A percentile compares a stretch with the other conserved stretches of the same genome.
These are phyloP conservation scores for Apteryx owenii DNA, from an alignment of 2,113 vertebrate species.

Conservation along the genomic window DNA sequence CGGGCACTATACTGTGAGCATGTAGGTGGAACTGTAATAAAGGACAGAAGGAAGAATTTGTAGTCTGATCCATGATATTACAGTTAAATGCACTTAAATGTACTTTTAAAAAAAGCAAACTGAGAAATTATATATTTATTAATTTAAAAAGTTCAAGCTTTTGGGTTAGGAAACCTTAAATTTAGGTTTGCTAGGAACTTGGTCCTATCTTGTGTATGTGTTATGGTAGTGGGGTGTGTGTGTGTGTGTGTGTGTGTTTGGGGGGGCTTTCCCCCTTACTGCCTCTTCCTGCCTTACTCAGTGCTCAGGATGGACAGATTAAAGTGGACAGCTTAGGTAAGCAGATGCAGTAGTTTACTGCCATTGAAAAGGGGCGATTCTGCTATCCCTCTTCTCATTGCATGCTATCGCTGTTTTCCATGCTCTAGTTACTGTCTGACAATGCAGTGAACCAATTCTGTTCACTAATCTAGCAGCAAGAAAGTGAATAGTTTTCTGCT, in stretches of 20 bases:
- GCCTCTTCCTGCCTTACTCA: rapidly evolving
- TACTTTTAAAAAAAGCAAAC: not conserved
- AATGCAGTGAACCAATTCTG: not conserved
- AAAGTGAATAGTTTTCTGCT: not conserved
- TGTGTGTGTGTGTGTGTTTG: too few species aligned
- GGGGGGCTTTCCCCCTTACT: not conserved
- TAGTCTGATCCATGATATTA: not conserved
- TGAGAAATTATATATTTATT: not conserved
- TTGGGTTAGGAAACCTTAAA: not conserved
- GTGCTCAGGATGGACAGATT: not conserved
- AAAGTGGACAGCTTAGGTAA: not conserved
- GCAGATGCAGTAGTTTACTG: not conserved
- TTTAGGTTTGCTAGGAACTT: not conserved
- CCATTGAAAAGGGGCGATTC: not conserved
- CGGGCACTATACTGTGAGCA: not conserved
- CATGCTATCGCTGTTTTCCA: rapidly evolving
- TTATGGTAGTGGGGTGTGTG: not conserved
- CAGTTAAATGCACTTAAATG: not conserved
- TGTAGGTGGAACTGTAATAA: not conserved
- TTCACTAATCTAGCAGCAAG: not conserved
- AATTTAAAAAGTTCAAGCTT: not conserved
- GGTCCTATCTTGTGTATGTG: not conserved
- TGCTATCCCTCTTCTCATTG: not conserved
- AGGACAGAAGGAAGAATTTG: not conserved
- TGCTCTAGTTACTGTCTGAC: not conserved